Conservation (phyloP, 2,888 invertebrate genomes). For the Beris morrisii region DNA sequence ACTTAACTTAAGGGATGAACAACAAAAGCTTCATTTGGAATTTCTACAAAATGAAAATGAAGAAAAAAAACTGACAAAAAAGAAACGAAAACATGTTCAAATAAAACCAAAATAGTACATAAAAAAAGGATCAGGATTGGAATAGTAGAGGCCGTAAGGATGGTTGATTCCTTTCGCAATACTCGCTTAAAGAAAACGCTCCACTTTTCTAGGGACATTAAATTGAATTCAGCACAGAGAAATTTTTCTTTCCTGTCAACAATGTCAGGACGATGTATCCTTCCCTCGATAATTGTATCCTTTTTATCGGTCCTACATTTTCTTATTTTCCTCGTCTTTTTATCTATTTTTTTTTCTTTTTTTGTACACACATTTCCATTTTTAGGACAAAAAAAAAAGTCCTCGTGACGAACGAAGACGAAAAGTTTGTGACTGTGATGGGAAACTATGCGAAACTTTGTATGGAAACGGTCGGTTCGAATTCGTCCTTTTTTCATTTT, state of each 20-base stretch:
- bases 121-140: slow-evolving; percentile 34
- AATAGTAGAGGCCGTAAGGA: slow-evolving; percentile 30
- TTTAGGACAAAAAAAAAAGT: slow-evolving; percentile 32
- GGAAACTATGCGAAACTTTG: slow-evolving; percentile 16
- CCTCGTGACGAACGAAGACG: slow-evolving; percentile 14
- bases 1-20: slow-evolving; percentile 16
- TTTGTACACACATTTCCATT: slow-evolving; percentile 39
- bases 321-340: slow-evolving; percentile 13
- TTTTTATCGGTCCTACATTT: slow-evolving; percentile 32
- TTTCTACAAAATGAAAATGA: slow-evolving; percentile 35
- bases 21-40: slow-evolving; percentile 37
- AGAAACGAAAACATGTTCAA: slow-evolving; percentile 36
- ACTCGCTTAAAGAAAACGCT: slow-evolving; percentile 21
- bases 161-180: slow-evolving; percentile 15
- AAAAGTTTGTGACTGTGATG: slow-evolving; percentile 4
- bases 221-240: slow-evolving; percentile 39
- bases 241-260: slow-evolving; percentile 39
- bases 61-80: slow-evolving; percentile 21
- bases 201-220: slow-evolving; percentile 34
- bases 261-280: slow-evolving; percentile 38
- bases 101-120: slow-evolving; percentile 29
- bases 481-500: slow-evolving; percentile 7
- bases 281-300: slow-evolving; percentile 38
- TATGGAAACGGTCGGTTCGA: slow-evolving; percentile 16
- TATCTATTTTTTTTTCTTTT: neutral